Percentiles rank a stretch among this genome's conserved stretches.
Conservation (phyloP, 2,113 vertebrate genomes). For the Apteryx mantelli region DNA sequence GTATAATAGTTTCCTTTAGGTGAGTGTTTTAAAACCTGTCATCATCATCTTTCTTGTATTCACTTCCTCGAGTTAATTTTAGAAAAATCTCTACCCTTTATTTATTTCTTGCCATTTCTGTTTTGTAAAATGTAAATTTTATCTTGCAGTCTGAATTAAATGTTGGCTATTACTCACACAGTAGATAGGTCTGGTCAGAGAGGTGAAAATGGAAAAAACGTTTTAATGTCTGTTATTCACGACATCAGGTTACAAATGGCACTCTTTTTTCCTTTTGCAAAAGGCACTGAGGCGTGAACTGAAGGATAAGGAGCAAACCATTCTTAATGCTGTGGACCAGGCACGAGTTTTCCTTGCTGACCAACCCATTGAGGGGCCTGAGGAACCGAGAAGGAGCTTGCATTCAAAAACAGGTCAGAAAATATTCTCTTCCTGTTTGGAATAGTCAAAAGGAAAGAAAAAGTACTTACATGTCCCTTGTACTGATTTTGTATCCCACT, state of each 20-base stretch:
- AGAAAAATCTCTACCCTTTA: not conserved
- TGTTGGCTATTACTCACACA: not conserved
- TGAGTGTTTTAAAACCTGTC: not conserved
- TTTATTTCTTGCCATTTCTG: not conserved
- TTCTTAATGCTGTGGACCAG: constrained; percentile 91
- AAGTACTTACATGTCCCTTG: not conserved
- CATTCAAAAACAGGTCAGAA: constrained; percentile 89
- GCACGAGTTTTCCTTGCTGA: constrained; percentile 94
- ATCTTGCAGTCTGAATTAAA: not conserved
- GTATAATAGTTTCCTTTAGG: not conserved
- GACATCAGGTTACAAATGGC: not conserved
- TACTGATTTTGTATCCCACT: not conserved
- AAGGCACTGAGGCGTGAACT: constrained; percentile 89
- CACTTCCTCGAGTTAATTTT: not conserved
- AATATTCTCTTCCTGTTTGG: not conserved
- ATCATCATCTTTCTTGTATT: not conserved
- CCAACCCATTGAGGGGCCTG: constrained; percentile 95
- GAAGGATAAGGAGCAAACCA: constrained; percentile 88
- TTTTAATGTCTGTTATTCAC: not conserved
- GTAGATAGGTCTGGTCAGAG: not conserved
- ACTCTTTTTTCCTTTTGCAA: constrained; percentile 47
- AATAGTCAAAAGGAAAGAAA: not conserved
- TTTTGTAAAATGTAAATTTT: constrained; percentile 25
- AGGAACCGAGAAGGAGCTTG: constrained; percentile 90
- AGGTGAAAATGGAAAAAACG: not conserved